Evolutionary conservation across 2,797 vertebrate species (phyloP).

Genomic region (Prunella strophiata): DNA sequence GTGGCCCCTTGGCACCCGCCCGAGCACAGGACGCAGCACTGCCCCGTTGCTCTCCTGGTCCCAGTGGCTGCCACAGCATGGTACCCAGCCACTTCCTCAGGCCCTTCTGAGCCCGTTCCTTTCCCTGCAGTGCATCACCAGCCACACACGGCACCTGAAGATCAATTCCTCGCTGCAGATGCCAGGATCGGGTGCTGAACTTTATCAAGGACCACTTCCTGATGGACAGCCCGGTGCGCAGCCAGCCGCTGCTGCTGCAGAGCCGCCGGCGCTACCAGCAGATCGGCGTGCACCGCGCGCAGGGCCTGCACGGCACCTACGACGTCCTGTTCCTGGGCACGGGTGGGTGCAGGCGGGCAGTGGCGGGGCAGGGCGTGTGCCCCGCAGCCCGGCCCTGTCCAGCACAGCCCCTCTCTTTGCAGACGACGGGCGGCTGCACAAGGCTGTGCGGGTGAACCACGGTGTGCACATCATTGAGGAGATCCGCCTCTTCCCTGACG

Average conservation of each 20-base stretch:
- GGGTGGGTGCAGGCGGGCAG: slow-evolving; percentile 68
- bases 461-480: slow-evolving; percentile 91
- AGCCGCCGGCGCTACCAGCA: slow-evolving; percentile 87
- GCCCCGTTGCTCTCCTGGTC: accelerated
- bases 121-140: slow-evolving; percentile 88
- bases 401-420: neutral
- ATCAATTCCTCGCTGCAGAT: slow-evolving; percentile 92
- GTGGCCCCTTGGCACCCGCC: neutral
- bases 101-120: neutral
- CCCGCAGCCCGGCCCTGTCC: accelerated
- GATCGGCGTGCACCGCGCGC: slow-evolving; percentile 84
- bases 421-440: slow-evolving; percentile 93
- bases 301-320: slow-evolving; percentile 75
- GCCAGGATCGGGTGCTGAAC: slow-evolving; percentile 94
- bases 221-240: slow-evolving; percentile 91
- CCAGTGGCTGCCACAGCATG: accelerated
- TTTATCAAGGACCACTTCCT: slow-evolving; percentile 98
- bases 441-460: slow-evolving; percentile 84
- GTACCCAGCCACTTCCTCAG: accelerated
- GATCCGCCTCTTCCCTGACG: slow-evolving; percentile 82
- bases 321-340: slow-evolving; percentile 93
- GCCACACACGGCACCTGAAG: slow-evolving; percentile 81
- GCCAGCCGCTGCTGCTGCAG: slow-evolving; percentile 88
- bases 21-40: accelerated
- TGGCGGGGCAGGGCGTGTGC: accelerated